phyloP scores from a whole-genome alignment of 2,888 invertebrate genomes.

The Orgyia antiqua region DNA sequence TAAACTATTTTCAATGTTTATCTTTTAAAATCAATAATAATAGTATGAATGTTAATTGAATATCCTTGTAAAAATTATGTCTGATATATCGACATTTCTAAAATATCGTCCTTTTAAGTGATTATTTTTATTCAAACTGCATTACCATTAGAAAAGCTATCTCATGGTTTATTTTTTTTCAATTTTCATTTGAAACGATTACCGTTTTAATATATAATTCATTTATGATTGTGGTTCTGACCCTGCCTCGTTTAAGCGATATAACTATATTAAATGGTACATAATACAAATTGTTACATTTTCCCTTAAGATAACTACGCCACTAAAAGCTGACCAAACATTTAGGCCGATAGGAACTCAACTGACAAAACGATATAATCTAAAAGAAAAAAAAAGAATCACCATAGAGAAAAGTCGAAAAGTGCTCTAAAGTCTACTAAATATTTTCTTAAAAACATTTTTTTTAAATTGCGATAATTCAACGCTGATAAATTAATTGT shows the following conservation, averaged over 20 bases:
- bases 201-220: conserved; percentile 42
- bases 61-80: too few species aligned
- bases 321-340: conserved; percentile 60
- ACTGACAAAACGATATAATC: conserved; percentile 33
- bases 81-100: conserved; percentile 9
- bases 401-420: conserved; percentile 37
- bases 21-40: too few species aligned
- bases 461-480: conserved; percentile 23
- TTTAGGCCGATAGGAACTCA: conserved; percentile 75
- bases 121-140: too few species aligned
- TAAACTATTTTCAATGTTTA: too few species aligned
- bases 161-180: conserved; percentile 30
- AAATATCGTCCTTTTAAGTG: conserved; percentile 17
- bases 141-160: conserved; percentile 58
- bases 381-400: conserved; percentile 34
- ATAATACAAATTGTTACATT: conserved; percentile 54
- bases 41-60: too few species aligned
- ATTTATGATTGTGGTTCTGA: conserved; percentile 68
- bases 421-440: conserved; percentile 43
- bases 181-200: conserved; percentile 34
- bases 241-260: conserved; percentile 76
- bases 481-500: conserved; percentile 36
- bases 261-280: conserved; percentile 57
- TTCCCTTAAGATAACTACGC: conserved; percentile 40
- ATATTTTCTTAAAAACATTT: conserved; percentile 11